Evolutionary conservation across 2,888 invertebrate species (phyloP).

Genomic region (Cataglyphis altisquamis): DNA sequence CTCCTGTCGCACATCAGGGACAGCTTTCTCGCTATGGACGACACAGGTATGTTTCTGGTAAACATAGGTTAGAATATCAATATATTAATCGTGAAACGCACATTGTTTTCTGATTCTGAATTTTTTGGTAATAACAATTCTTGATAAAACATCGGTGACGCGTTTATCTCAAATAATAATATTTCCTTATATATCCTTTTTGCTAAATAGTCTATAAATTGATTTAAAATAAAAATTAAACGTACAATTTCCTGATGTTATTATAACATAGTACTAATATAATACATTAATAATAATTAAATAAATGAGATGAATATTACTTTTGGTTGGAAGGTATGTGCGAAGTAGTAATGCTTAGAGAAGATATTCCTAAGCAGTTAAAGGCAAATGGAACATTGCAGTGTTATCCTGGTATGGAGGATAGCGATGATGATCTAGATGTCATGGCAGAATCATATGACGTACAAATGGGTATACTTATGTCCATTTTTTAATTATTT

Average conservation of each 20-base stretch:
- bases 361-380: slow-evolving; percentile 91
- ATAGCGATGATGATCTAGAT: slow-evolving; percentile 92
- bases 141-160: neutral
- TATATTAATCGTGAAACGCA: neutral
- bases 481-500: neutral
- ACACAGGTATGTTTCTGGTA: slow-evolving; percentile 89
- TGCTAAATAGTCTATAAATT: neutral
- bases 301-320: neutral
- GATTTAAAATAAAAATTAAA: slow-evolving; percentile 4
- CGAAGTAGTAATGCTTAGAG: slow-evolving; percentile 96
- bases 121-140: neutral
- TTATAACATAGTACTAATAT: neutral
- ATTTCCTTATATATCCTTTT: neutral
- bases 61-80: slow-evolving; percentile 55
- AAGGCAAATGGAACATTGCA: slow-evolving; percentile 88
- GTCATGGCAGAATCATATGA: slow-evolving; percentile 91
- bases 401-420: slow-evolving; percentile 92
- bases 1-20: slow-evolving; percentile 96
- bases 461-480: slow-evolving; percentile 89
- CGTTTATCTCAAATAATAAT: neutral
- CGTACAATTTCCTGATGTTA: neutral
- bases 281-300: neutral
- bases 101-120: neutral
- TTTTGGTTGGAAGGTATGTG: slow-evolving; percentile 89
- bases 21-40: slow-evolving; percentile 98